phyloP scores from a whole-genome alignment of 2,888 invertebrate genomes.

The Pogonocherus hispidulus region DNA sequence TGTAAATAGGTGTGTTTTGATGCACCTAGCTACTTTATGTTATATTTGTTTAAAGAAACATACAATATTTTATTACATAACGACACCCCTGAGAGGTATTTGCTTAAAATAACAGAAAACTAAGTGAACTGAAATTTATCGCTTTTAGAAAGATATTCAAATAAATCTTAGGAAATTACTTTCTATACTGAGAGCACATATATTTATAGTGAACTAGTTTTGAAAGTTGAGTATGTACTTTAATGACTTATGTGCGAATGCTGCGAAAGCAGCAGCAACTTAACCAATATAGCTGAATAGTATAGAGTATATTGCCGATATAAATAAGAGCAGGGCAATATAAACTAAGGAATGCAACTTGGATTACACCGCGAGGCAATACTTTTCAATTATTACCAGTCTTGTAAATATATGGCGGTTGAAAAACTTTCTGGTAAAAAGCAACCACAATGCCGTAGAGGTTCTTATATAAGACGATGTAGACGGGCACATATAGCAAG shows the following conservation, averaged over 20 bases:
- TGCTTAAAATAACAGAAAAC: too few relatives aligned
- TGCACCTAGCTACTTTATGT: too few relatives aligned
- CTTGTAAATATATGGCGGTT: not conserved
- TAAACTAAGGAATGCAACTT: conserved; percentile 45
- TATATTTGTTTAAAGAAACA: too few relatives aligned
- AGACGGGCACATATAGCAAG: not conserved
- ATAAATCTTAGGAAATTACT: not conserved
- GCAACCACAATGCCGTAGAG: not conserved
- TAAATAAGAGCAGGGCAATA: conserved; percentile 38
- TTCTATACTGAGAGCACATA: not conserved
- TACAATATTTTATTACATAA: too few relatives aligned
- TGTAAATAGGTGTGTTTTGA: too few relatives aligned
- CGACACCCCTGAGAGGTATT: too few relatives aligned
- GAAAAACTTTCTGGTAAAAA: not conserved
- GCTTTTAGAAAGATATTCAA: not conserved
- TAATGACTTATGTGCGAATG: conserved; percentile 23
- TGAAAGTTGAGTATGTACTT: conserved; percentile 20
- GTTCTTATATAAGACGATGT: not conserved
- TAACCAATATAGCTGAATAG: conserved; percentile 43
- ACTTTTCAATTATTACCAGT: conserved; percentile 45
- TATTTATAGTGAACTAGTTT: conserved; percentile 8
- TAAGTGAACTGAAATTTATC: not conserved
- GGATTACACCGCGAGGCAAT: conserved; percentile 42
- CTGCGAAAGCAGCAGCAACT: conserved; percentile 13
- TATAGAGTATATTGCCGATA: conserved; percentile 40